A percentile compares a stretch with the other conserved stretches of the same genome.
These are phyloP conservation scores for Vidua macroura DNA, from an alignment of 2,113 vertebrate species.

Conservation along the genomic window DNA sequence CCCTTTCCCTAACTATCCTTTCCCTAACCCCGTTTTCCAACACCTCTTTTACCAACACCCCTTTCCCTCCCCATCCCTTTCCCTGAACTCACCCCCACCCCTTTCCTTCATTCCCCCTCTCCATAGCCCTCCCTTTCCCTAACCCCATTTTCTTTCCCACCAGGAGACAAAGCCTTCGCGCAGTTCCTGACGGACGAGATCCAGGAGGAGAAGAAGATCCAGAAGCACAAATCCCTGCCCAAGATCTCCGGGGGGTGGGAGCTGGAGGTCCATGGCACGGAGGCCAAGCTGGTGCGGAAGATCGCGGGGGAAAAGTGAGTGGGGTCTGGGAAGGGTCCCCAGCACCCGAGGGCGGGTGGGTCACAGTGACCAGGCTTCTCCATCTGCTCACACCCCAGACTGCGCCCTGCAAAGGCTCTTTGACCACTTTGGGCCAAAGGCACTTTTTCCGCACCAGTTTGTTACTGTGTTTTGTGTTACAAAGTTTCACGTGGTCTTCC, in stretches of 20 bases:
- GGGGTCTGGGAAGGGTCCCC: background rate
- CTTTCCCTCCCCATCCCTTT: no score
- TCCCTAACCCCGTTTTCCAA: background rate
- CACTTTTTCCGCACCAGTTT: accelerated
- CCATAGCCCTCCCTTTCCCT: background rate
- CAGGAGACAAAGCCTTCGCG: slow-evolving; percentile 90
- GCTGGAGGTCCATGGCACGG: slow-evolving; percentile 86
- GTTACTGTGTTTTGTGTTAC: background rate
- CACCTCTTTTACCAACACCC: background rate
- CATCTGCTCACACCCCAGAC: accelerated
- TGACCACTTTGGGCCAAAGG: background rate
- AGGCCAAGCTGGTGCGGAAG: slow-evolving; percentile 83
- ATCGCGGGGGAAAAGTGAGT: slow-evolving; percentile 87
- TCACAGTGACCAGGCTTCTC: background rate
- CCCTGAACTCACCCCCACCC: no score
- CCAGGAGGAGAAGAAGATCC: slow-evolving; percentile 92
- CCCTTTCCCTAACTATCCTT: background rate
- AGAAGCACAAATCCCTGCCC: slow-evolving; percentile 87
- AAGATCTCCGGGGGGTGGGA: slow-evolving; percentile 94
- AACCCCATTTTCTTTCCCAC: accelerated
- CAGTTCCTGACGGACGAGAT: slow-evolving; percentile 91
- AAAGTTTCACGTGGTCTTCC: accelerated
- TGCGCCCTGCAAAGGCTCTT: accelerated
- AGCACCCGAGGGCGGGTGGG: accelerated
- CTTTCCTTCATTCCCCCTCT: background rate